Base-by-base conservation (phyloP, 2,113 vertebrate genomes). In the Lophura nycthemera region DNA sequence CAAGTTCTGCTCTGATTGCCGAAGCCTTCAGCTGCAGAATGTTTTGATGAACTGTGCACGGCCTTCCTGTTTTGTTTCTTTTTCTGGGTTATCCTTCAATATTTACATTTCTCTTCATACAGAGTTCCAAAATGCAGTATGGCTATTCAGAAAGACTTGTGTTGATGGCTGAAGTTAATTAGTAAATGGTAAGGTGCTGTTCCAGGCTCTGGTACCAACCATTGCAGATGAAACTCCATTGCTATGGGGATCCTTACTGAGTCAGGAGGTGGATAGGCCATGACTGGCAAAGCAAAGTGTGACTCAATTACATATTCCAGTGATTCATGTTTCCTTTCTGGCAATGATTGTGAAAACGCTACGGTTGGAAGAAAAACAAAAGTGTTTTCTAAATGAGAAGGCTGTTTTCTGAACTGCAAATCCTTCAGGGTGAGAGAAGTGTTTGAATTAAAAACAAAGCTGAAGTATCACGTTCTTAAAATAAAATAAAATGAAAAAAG, bases 241-340 rank as follows among this genome's bases (percentile, higher is more conserved):
- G 0, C 80, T 52, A 6, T 2, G 70, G 24, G 0, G 0, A n/a
- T 86, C 65, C 65, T 48, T 14, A 12, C 45, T 59, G 73, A n/a
- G 43, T 3, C 9, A 92, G 24, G 43, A 86, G n/a, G 77, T 84
- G 43, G 70, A 22, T 36, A 5, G 13, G 60, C 65, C 57, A 36
- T 63, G 56, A 30, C 60, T 11, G 34, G 66, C 45, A n/a, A 30
- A 63, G n/a, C 38, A 3, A 3, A 8, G n/a, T 71, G 30, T 74
- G 60, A 38, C 47, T 88, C 60, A 40, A 30, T 80, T 70, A 65
- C 83, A 57, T 77, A 57, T 17, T 78, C n/a, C 24, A 32, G 27
- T 91, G 69, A 27, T 75, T 84, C 73, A 11, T 3, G 6, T 84
- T 95, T 84, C 22, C 66, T 73, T 86, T 81, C 84, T 91, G 90